A percentile compares a stretch with the other conserved stretches of the same genome.
Evolutionary conservation across 2,113 vertebrate genomes (phyloP).

Genomic region (Puffinus mauretanicus): DNA sequence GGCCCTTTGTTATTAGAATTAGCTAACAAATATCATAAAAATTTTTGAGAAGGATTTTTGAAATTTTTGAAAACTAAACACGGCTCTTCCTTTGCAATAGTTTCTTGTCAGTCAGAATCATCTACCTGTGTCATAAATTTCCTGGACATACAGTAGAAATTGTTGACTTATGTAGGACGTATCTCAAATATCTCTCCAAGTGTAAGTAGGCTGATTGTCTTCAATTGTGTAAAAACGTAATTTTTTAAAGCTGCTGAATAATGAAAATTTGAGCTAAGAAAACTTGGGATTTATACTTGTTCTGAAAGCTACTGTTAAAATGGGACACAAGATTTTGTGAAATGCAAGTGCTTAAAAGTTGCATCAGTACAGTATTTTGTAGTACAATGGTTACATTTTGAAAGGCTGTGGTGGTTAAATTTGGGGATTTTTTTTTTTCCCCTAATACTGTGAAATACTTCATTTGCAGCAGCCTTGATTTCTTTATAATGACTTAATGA

Average conservation of each 20-base stretch:
- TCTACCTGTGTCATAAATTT: background rate
- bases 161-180: background rate
- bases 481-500: background rate
- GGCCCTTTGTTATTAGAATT: background rate
- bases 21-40: background rate
- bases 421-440: background rate
- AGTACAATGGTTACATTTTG: background rate
- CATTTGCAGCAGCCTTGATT: background rate
- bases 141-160: background rate
- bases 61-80: background rate
- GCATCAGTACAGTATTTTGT: background rate
- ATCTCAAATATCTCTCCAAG: background rate
- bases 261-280: background rate
- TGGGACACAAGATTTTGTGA: background rate
- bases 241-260: background rate
- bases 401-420: conserved; percentile 1
- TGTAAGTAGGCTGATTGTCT: background rate
- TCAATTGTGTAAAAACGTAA: background rate
- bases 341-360: conserved; percentile 9
- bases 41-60: background rate
- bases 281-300: background rate
- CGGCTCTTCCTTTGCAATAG: background rate
- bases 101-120: background rate
- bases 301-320: background rate
- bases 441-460: background rate